These are phyloP conservation scores for Phoebastria nigripes DNA, from an alignment of 2,797 vertebrate genomes.

Conservation along the genomic window DNA sequence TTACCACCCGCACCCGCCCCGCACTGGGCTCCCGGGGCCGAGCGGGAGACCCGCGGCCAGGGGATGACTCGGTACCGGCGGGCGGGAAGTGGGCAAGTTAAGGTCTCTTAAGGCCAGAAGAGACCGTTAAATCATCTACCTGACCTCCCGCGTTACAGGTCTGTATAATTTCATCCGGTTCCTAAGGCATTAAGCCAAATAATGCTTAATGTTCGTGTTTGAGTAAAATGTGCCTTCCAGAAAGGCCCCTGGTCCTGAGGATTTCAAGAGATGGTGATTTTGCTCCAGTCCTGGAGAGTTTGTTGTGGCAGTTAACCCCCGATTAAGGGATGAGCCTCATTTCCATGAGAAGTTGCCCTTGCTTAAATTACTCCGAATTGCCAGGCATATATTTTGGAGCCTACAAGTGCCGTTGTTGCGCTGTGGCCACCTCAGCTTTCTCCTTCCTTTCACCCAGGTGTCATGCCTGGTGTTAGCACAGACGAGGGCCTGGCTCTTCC, in stretches of 20 bases:
- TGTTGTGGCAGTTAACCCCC: neutral
- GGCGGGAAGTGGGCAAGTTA: neutral
- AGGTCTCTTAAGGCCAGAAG: neutral
- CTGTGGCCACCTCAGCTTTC: neutral
- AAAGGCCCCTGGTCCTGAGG: neutral
- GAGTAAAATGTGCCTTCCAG: neutral
- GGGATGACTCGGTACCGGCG: too few species aligned
- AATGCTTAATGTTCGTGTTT: neutral
- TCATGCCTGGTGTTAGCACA: too few species aligned
- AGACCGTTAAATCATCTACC: neutral
- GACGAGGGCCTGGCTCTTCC: neutral
- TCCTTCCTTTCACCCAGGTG: neutral
- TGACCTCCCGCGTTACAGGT: neutral
- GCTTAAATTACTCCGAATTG: neutral
- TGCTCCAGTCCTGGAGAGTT: neutral
- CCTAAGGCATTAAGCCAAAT: neutral
- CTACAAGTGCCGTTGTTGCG: accelerated
- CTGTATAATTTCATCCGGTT: neutral
- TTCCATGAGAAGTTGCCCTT: neutral
- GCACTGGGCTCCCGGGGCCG: accelerated
- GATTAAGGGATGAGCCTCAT: neutral
- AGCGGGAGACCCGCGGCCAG: too few species aligned
- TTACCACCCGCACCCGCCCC: accelerated
- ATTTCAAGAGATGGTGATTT: neutral
- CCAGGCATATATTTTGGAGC: neutral